Base-by-base conservation (phyloP, 2,797 vertebrate genomes). In the Podargus strigoides region DNA sequence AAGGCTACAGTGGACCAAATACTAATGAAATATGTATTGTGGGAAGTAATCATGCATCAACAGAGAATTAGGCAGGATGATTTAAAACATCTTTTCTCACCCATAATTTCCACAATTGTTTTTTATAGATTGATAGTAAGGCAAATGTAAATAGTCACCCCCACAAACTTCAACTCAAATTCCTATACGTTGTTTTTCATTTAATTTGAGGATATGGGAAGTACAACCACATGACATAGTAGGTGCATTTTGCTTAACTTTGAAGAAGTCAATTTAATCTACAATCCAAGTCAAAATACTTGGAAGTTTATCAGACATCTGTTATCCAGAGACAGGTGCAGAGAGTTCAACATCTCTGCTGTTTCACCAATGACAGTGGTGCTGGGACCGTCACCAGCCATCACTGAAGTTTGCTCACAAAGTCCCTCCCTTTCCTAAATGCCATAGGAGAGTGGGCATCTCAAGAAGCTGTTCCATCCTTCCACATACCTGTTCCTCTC, bases 41-140 rank as follows among this genome's bases (percentile, higher is more conserved):
- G 60, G 34, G 44, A 92, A 82, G 32, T 32, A 89, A 83, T 30
- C 56, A 42, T 49, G 27, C 44, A 90, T 52, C 37, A 89, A 55
- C 59, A 72, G 55, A 77, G 55, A 86, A 49, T 14, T 10, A 90
- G 20, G 74, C 5, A 50, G 15, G 34, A 74, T 62, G 32, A 92
- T 74, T 75, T 64, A 85, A 30, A 63, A 55, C 24, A 53, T 84
- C 75, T 59, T 85, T 76, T 58, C 42, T 85, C 50, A 72, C 23
- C 14, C 34, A 27, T 41, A 9, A 80, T 49, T 85, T 78, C 69
- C 46, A 87, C 82, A 67, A 30, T 3, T 53, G 32, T 0, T 58
- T 93, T 90, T 81, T 55, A 90, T 18, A 86, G 79, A 64, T 5
- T 60, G 52, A 89, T 21, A 89, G 56, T n/a, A 68, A 68, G 39